phyloP scores from a whole-genome alignment of 1,140 invertebrate species.

The Danaus melanippus region DNA sequence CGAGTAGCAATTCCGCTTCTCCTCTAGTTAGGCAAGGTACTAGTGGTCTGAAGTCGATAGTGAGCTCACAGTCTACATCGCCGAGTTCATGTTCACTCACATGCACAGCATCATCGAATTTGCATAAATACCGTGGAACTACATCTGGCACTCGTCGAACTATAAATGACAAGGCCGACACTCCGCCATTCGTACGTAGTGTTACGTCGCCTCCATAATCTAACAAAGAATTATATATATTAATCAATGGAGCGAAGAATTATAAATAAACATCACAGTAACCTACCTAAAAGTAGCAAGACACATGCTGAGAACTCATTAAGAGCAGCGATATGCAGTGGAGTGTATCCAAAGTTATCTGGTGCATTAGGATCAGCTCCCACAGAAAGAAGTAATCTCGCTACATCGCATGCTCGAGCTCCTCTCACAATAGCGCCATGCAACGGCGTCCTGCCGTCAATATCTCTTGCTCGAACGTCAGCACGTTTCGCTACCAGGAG shows the following conservation, averaged over 20 bases:
- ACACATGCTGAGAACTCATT: conserved; percentile 87
- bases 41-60: conserved; percentile 81
- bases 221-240: conserved; percentile 27
- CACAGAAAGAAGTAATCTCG: conserved; percentile 75
- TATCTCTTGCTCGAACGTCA: conserved; percentile 76
- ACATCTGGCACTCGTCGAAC: conserved; percentile 86
- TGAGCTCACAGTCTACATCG: conserved; percentile 86
- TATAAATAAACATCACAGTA: not conserved
- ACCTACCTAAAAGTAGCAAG: conserved; percentile 77
- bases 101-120: conserved; percentile 83
- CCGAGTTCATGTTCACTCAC: conserved; percentile 86
- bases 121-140: conserved; percentile 78
- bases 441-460: conserved; percentile 82
- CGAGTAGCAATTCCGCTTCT: conserved; percentile 81
- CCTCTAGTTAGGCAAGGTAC: conserved; percentile 76
- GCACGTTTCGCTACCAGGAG: conserved; percentile 76
- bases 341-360: conserved; percentile 85
- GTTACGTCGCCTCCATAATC: conserved; percentile 87
- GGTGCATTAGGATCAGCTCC: conserved; percentile 85
- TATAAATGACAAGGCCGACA: conserved; percentile 85
- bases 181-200: conserved; percentile 82
- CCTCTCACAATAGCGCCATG: conserved; percentile 86
- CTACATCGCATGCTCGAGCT: conserved; percentile 80
- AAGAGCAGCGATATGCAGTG: conserved; percentile 86
- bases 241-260: too few species aligned